These are phyloP conservation scores for Leucopternis melanops DNA, from an alignment of 2,113 vertebrate species.

Conservation along the genomic window DNA sequence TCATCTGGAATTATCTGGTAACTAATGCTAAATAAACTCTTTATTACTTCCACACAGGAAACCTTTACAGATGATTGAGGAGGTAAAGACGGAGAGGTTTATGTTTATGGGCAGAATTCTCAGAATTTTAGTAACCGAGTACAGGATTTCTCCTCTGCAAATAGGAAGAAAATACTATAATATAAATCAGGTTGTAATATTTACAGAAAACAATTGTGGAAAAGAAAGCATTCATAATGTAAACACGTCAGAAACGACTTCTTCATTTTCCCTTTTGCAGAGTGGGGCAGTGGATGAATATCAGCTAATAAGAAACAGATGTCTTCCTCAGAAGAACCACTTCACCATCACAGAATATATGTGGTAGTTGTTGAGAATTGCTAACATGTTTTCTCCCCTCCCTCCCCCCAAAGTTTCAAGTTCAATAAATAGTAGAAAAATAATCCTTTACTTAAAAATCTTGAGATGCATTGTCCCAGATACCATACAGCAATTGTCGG, in stretches of 20 bases:
- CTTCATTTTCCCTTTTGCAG: conserved; percentile 65
- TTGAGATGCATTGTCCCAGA: conserved; percentile 72
- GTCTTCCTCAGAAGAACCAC: conserved; percentile 46
- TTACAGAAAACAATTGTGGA: conserved; percentile 23
- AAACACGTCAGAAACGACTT: conserved; percentile 59
- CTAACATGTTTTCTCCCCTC: conserved; percentile 24
- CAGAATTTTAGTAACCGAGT: neutral
- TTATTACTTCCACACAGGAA: conserved; percentile 26
- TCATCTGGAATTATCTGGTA: neutral
- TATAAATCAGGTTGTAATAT: conserved; percentile 5
- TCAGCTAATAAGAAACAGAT: conserved; percentile 25
- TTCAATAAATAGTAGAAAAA: conserved; percentile 99
- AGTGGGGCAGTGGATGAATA: conserved; percentile 26
- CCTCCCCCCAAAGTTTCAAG: conserved; percentile 64
- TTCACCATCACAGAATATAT: conserved; percentile 36
- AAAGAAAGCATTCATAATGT: conserved; percentile 45
- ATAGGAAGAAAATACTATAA: conserved; percentile 37
- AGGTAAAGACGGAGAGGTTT: neutral
- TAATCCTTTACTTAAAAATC: conserved; percentile 90
- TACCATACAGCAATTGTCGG: neutral
- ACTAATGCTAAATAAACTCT: conserved; percentile 14
- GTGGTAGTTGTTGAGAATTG: neutral
- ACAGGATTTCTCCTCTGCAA: conserved; percentile 24
- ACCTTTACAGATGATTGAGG: neutral
- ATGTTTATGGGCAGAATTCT: conserved; percentile 15